Evolutionary conservation across 2,888 invertebrate species (phyloP).

Genomic region (Tolmerus cingulatus): DNA sequence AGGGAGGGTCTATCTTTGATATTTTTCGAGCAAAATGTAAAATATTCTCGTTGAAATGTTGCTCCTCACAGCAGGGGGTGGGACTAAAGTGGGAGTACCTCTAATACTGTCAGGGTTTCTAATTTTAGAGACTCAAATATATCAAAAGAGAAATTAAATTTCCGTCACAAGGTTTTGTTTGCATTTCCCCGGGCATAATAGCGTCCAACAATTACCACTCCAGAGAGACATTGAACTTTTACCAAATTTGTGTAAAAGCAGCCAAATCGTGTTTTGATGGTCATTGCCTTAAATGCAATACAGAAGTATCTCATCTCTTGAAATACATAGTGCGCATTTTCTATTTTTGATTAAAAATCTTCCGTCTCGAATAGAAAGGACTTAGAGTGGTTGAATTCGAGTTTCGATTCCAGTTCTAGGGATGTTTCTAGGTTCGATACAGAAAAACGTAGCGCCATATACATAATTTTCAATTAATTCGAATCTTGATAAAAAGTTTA

Average conservation of each 20-base stretch:
- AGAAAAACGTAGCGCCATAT: too few relatives aligned
- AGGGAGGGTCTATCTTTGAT: neutral
- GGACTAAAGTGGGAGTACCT: neutral
- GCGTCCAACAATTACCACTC: neutral
- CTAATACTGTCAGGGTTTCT: neutral
- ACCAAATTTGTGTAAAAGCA: neutral
- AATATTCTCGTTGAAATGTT: neutral
- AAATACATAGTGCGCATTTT: too few relatives aligned
- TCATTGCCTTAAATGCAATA: neutral
- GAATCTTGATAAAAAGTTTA: neutral
- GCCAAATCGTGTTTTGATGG: neutral
- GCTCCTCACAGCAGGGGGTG: neutral
- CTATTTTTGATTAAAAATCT: too few relatives aligned
- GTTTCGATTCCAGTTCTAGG: too few relatives aligned
- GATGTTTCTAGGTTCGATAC: too few relatives aligned
- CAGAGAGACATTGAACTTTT: neutral
- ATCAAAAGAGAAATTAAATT: neutral
- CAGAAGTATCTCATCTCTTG: too few relatives aligned
- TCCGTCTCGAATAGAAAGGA: too few relatives aligned
- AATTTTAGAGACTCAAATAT: neutral
- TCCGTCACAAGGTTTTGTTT: neutral
- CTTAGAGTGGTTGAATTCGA: too few relatives aligned
- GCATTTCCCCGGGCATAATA: neutral
- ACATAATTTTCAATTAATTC: neutral
- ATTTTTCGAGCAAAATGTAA: neutral